Conservation (phyloP, 2,797 vertebrate species). For the Varecia variegata region DNA sequence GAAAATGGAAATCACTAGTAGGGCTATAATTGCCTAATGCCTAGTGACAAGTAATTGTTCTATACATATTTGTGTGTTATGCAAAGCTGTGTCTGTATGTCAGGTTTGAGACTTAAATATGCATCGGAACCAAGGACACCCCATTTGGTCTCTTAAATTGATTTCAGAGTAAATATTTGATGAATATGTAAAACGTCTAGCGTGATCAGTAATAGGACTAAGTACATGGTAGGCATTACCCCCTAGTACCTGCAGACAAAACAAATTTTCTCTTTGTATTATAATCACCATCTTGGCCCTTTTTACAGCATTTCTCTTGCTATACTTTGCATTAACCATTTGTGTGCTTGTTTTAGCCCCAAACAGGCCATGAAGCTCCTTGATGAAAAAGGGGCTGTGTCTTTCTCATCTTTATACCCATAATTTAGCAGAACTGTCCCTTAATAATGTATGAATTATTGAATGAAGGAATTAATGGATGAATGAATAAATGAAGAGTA, state of each 20-base stretch:
- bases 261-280: neutral
- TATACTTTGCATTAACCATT: neutral
- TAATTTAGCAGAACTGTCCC: neutral
- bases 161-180: constrained; percentile 36
- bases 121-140: neutral
- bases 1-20: constrained; percentile 5
- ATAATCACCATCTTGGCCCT: neutral
- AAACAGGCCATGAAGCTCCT: neutral
- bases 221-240: neutral
- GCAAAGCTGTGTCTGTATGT: neutral
- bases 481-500: neutral
- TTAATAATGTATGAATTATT: neutral
- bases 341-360: neutral
- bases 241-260: neutral
- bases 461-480: neutral
- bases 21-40: neutral
- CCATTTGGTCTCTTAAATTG: neutral
- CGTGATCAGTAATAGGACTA: neutral
- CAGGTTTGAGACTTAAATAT: neutral
- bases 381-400: fast-evolving
- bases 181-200: neutral
- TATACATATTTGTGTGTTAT: neutral
- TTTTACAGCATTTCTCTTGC: constrained; percentile 9
- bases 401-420: neutral
- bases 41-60: neutral